Conservation (phyloP, 1,140 invertebrate genomes). For the Sycophaga agraensis region DNA sequence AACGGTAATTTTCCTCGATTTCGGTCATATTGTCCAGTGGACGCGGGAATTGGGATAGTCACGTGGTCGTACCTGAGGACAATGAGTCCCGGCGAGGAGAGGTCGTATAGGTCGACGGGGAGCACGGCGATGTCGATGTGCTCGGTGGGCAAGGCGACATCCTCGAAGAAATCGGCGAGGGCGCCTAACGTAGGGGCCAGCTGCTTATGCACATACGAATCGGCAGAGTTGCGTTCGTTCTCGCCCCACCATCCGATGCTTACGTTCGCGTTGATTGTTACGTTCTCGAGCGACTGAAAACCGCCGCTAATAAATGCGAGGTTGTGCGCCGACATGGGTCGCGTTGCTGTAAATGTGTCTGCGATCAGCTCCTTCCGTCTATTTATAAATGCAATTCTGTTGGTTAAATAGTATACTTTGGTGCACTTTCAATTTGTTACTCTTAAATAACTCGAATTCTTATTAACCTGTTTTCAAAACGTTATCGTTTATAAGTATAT, state of each 20-base stretch:
- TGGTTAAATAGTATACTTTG: no score
- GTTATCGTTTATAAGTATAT: no score
- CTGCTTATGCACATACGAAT: slow-evolving; percentile 60
- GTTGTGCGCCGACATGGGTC: not conserved
- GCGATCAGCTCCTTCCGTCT: not conserved
- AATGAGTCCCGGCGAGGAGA: slow-evolving; percentile 57
- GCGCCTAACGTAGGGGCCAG: slow-evolving; percentile 59
- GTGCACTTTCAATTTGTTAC: no score
- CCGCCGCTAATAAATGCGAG: slow-evolving; percentile 11
- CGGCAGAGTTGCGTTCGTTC: slow-evolving; percentile 38
- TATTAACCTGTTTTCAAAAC: no score
- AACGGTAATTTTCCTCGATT: no score
- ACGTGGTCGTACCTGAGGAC: slow-evolving; percentile 49
- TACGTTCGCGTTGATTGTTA: not conserved
- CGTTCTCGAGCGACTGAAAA: slow-evolving; percentile 2
- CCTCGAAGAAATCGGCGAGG: slow-evolving; percentile 63
- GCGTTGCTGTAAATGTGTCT: not conserved
- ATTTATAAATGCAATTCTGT: no score
- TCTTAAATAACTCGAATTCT: no score
- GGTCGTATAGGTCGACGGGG: slow-evolving; percentile 60
- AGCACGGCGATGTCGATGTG: slow-evolving; percentile 68
- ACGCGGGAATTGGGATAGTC: not conserved
- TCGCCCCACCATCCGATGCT: not conserved
- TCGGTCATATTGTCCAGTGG: no score
- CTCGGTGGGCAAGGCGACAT: slow-evolving; percentile 57